Conservation (phyloP, 1,140 invertebrate species). For the Drosophila burlai region DNA sequence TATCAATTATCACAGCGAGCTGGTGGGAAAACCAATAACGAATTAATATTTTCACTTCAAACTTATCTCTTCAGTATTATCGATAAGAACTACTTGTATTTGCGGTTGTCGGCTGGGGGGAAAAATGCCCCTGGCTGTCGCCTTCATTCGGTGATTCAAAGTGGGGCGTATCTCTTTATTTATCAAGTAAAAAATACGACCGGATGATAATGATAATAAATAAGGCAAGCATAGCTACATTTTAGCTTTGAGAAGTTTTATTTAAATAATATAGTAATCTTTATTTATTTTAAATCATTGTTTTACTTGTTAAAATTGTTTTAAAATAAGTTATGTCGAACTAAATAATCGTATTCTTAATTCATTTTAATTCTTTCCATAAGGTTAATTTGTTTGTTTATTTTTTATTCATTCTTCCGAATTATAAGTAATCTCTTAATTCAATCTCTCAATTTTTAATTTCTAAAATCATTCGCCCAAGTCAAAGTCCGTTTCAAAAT, state of each 20-base stretch:
- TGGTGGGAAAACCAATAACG: constrained; percentile 13
- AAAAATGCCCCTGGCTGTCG: constrained; percentile 12
- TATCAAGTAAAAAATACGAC: not conserved
- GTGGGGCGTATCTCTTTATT: not conserved
- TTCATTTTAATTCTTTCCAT: not conserved
- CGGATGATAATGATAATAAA: not conserved
- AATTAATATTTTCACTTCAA: constrained; percentile 27
- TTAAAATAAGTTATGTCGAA: too few relatives aligned
- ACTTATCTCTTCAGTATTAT: constrained; percentile 31
- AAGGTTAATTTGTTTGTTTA: not conserved
- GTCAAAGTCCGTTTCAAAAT: not conserved
- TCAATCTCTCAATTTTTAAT: not conserved
- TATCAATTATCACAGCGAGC: constrained; percentile 12
- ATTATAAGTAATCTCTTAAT: too few relatives aligned
- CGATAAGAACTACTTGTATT: constrained; percentile 10
- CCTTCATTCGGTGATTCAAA: constrained; percentile 1
- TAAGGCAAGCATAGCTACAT: not conserved
- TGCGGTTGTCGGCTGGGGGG: constrained; percentile 18
- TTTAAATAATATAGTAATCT: not conserved
- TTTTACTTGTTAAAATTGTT: not conserved
- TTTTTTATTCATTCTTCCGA: too few relatives aligned
- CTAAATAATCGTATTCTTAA: too few relatives aligned
- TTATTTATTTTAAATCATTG: too few relatives aligned
- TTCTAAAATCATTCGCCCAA: not conserved
- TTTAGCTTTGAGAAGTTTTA: not conserved